Percentiles rank a stretch among this genome's conserved stretches.
phyloP scores from a whole-genome alignment of 2,113 vertebrate genomes.

The Tor tambroides region DNA sequence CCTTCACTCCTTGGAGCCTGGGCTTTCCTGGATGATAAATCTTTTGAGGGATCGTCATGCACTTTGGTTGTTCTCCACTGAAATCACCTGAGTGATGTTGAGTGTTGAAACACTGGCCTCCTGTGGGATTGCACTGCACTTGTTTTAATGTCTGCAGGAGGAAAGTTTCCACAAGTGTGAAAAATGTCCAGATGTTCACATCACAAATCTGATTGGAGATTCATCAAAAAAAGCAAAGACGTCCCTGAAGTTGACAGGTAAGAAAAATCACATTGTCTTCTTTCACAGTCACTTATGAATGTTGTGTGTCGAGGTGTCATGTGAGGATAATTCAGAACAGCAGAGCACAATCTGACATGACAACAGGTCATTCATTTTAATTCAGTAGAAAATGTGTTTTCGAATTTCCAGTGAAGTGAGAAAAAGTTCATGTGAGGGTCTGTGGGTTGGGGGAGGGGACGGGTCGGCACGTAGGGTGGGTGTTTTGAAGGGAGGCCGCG shows the following conservation, averaged over 20 bases:
- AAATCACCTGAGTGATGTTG: conserved; percentile 18
- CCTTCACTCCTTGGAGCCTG: neutral
- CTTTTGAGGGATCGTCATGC: conserved; percentile 3
- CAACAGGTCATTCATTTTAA: conserved; percentile 15
- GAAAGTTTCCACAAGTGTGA: neutral
- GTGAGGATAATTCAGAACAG: neutral
- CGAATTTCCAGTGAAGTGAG: neutral
- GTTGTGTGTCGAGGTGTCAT: neutral
- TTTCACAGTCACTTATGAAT: neutral
- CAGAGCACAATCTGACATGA: neutral
- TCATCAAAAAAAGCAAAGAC: neutral
- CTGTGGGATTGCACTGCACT: neutral
- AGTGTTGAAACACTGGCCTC: neutral
- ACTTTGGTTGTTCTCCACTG: conserved; percentile 30
- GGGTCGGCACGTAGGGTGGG: neutral
- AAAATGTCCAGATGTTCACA: neutral
- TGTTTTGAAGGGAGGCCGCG: neutral
- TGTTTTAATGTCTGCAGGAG: neutral
- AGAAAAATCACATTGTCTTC: neutral
- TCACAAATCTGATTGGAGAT: conserved; percentile 1
- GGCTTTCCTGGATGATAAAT: conserved; percentile 15
- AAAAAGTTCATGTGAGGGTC: neutral
- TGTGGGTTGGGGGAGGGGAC: neutral
- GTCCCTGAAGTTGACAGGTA: neutral
- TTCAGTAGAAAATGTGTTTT: neutral